Base-by-base conservation (phyloP, 1,140 invertebrate species). In the Aphaenogaster rudis region DNA sequence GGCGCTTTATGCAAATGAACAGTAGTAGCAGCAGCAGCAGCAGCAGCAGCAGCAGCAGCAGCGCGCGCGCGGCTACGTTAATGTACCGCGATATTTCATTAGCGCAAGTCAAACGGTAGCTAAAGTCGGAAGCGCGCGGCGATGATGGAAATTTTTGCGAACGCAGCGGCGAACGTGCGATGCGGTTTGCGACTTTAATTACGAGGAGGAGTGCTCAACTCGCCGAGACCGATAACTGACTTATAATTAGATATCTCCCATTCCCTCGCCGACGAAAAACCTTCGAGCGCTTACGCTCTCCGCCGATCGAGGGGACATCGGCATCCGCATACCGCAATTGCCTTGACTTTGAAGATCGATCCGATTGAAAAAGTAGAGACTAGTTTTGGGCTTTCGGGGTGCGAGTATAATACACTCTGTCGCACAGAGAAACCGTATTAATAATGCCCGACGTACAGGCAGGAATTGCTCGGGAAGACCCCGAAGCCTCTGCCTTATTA, bases 61-160 rank as follows among this genome's bases (percentile, higher is more conserved):
- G 77, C 88, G 64, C 17, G 48, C 48, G 48, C 77, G 21, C 33
- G 28, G 33, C 63, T 42, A 54, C 78, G 88, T 74, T 90, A 88
- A 90, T 90, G 89, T 90, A 87, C 57, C 89, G 88, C 74, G 89
- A 90, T 90, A 90, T 90, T 90, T 90, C 79, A 89, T 90, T 90
- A 91, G 66, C 67, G 17, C 50, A 28, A 33, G 57, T 74, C 79
- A 54, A 74, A 63, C 57, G 48, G 36, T 39, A 17, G 50, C 28
- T 39, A 28, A 67, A 69, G 15, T 36, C 74, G 36, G 11, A 4
- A 78, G 11, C 33, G 78, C 17, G 13, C 42, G 6, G 61, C n/a
- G 76, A 50, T 42, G 17, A 52, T 48, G 45, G 11, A n/a, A 66
- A 71, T 88, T 86, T 81, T 89, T 81, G 61, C 45, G n/a, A 71